Base-by-base conservation (phyloP, 2,113 vertebrate genomes). In the Paracanthobrama guichenoti region DNA sequence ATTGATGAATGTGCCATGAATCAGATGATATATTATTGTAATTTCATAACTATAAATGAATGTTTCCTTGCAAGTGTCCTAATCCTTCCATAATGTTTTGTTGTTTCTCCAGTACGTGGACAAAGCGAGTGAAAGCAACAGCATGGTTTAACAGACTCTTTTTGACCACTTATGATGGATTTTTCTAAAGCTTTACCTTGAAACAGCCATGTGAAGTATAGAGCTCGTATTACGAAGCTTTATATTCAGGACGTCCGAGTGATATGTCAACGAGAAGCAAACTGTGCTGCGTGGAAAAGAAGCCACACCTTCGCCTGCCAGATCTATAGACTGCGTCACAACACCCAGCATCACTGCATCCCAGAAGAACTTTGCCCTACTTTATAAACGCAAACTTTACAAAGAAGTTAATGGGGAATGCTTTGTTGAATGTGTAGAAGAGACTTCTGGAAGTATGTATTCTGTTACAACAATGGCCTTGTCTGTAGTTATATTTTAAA, bases 71-170 rank as follows among this genome's bases (percentile, higher is more conserved):
- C 20, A 22, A 44, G 35, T 62, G 8, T 62, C 39, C 57, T 77
- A 82, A 84, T 22, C 10, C 0, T 3, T 79, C 59, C 55, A 64
- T 84, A 8, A 75, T 64, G 88, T 10, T 89, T 62, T 90, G 14
- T 50, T 77, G 84, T 60, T 88, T 77, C 83, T 90, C 86, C 95
- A 99, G 98, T 97, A 96, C 87, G 97, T 96, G 94, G 98, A 99
- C 94, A 96, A 95, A 95, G 95, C 91, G 89, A 95, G 96, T 88
- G 98, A 98, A 92, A 97, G 97, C 95, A 98, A 96, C 96, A 97
- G 95, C 90, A 99, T 98, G 97, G 97, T 99, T 95, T 98, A 97
- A 96, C 93, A 91, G 80, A 94, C 91, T 91, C 57, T 85, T 86
- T 75, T 87, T 81, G 83, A 71, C 80, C 12, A 64, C 67, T 81